Evolutionary conservation across 2,113 vertebrate genomes (phyloP).

Genomic region (Crotalus viridis): DNA sequence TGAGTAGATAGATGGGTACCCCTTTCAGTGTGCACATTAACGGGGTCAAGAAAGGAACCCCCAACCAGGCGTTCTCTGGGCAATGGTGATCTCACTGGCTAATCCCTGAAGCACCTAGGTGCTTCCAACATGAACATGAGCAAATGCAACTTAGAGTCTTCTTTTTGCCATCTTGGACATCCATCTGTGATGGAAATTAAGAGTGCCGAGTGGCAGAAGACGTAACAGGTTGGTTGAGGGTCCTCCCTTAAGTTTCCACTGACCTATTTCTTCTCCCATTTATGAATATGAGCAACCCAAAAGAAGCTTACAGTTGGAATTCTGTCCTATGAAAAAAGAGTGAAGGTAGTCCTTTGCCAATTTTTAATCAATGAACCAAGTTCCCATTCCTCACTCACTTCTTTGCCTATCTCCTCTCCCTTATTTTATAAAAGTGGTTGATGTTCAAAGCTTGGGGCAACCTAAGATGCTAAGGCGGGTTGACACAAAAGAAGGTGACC

Average conservation of each 20-base stretch:
- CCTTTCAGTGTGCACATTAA: too few relatives aligned
- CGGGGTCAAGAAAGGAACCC: too few relatives aligned
- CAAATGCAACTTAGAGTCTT: too few relatives aligned
- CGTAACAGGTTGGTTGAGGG: neutral
- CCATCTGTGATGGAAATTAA: neutral
- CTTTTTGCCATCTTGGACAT: neutral
- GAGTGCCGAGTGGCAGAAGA: too few relatives aligned
- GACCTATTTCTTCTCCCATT: neutral
- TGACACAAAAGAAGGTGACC: neutral
- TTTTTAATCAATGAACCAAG: neutral
- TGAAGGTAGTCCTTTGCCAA: neutral
- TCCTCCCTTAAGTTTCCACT: neutral
- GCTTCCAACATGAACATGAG: too few relatives aligned
- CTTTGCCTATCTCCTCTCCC: neutral
- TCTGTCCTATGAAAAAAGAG: neutral
- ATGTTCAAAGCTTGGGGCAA: neutral
- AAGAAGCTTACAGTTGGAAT: neutral
- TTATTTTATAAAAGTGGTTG: neutral
- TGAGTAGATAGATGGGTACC: too few relatives aligned
- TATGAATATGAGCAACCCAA: neutral
- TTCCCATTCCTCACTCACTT: neutral
- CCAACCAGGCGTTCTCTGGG: too few relatives aligned
- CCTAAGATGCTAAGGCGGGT: neutral
- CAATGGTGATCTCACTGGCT: too few relatives aligned
- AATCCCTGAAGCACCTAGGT: too few relatives aligned